phyloP scores from a whole-genome alignment of 1,140 invertebrate genomes.

The Cydia strobilella region DNA sequence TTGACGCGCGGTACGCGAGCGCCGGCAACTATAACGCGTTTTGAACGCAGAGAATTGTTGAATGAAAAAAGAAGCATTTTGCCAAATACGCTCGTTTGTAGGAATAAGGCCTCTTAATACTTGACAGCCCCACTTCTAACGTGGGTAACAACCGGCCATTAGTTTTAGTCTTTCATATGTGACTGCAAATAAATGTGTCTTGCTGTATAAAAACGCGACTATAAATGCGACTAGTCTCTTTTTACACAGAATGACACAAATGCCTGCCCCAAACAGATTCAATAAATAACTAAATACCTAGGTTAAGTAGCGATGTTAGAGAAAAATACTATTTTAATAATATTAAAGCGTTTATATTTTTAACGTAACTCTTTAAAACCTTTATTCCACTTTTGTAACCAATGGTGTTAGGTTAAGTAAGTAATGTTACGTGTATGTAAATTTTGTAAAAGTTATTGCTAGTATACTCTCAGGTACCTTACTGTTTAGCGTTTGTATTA shows the following conservation, averaged over 20 bases:
- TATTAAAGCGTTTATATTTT: constrained; percentile 60
- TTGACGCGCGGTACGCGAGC: too few species aligned
- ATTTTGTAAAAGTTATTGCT: constrained; percentile 59
- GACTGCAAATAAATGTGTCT: constrained; percentile 15
- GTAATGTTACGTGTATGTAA: constrained; percentile 52
- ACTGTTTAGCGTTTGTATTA: constrained; percentile 51
- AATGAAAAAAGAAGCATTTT: too few species aligned
- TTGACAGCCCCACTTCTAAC: background rate
- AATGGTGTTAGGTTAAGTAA: constrained; percentile 53
- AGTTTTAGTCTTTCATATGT: constrained; percentile 21
- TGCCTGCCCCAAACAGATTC: constrained; percentile 44
- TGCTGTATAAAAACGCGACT: constrained; percentile 1
- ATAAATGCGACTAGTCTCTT: background rate
- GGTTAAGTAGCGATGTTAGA: constrained; percentile 50
- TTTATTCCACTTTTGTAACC: constrained; percentile 66
- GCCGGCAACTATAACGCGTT: too few species aligned
- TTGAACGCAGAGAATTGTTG: too few species aligned
- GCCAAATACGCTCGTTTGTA: too few species aligned
- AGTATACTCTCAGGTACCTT: constrained; percentile 18
- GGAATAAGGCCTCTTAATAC: too few species aligned
- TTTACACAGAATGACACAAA: background rate
- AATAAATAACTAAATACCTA: constrained; percentile 34
- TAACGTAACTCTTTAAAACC: constrained; percentile 42
- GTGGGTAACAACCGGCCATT: constrained; percentile 11
- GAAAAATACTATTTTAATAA: constrained; percentile 54